Evolutionary conservation across 2,797 vertebrate genomes (phyloP), one percentile per base, ranked within the genome.

Genomic region (Pelochelys cantorii): DNA sequence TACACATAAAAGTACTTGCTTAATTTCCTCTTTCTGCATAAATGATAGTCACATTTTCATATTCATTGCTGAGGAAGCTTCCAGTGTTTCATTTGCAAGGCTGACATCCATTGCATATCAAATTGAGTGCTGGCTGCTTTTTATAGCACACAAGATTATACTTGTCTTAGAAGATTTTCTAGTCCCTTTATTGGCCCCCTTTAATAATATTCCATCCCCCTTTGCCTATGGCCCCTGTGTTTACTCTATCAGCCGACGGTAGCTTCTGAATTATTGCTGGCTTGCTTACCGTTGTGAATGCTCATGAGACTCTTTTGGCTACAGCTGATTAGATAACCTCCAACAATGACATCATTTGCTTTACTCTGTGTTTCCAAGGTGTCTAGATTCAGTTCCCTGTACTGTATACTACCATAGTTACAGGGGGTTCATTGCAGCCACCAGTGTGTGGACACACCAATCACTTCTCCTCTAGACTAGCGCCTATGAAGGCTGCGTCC

Each of bases 61-160:
- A 85, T 84, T 95, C 92, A 79, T 78, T 88, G 78, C 94, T 95
- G 83, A 95, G 91, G 90, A 95, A 97, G 92, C 62, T 90, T 85
- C 92, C 74, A 78, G 42, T 93, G 87, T 88, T 97, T 97, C 95
- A 95, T 96, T 97, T 97, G 86, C 89, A 87, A 94, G 79, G 91
- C 79, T 96, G 92, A 96, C 91, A 96, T 89, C 52, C 14, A 79
- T 34, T 93, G 93, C 94, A 97, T 97, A 95, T 94, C 92, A 97
- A 97, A 97, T 83, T 87, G 84, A 95, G 79, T 86, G 65, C 80
- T 88, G 84, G n/a, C 54, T 90, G 90, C 95, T 93, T 95, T 93
- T 94, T 88, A 95, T 88, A 92, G 87, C 85, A 92, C 89, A 95
- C 29, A 88, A 68, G 75, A 91, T 91, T 93, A 89, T 34, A 92